Evolutionary conservation across 37 sponge, comb jelly and placozoan genomes (phyloP).

Genomic region (Beroe ovata): DNA sequence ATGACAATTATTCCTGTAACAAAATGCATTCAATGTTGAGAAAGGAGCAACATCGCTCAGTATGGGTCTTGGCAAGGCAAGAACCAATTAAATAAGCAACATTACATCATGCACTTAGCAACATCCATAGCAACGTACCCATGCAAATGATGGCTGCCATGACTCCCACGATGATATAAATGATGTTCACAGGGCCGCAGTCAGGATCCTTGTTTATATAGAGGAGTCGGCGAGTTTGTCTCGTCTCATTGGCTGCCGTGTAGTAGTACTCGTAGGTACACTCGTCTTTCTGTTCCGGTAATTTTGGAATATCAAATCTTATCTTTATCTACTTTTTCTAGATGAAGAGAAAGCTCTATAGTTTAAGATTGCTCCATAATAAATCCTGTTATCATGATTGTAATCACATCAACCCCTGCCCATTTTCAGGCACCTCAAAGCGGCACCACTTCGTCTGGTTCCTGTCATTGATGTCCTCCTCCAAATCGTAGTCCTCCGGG

Average conservation of each 20-base stretch:
- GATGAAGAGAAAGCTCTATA: no score
- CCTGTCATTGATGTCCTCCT: background rate
- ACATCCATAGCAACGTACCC: slow-evolving; percentile 38
- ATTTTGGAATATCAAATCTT: no score
- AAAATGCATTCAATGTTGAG: no score
- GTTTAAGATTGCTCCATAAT: no score
- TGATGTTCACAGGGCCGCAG: slow-evolving; percentile 32
- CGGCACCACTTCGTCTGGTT: background rate
- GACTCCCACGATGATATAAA: slow-evolving; percentile 43
- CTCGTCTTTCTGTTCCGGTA: slow-evolving; percentile 56
- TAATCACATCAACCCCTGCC: no score
- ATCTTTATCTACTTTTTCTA: no score
- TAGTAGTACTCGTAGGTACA: slow-evolving; percentile 42
- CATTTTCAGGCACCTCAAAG: background rate
- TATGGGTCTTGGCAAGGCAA: no score
- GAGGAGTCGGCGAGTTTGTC: slow-evolving; percentile 4
- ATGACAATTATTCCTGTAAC: slow-evolving; percentile 60
- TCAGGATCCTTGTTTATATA: slow-evolving; percentile 62
- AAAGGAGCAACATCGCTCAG: no score
- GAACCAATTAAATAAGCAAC: no score
- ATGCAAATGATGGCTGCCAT: slow-evolving; percentile 23
- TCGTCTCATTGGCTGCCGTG: background rate
- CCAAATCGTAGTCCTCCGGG: background rate
- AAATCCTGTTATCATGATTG: no score
- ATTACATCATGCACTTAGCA: background rate